These are phyloP conservation scores for Salarias fasciatus DNA, from an alignment of 2,797 vertebrate genomes.

Conservation along the genomic window DNA sequence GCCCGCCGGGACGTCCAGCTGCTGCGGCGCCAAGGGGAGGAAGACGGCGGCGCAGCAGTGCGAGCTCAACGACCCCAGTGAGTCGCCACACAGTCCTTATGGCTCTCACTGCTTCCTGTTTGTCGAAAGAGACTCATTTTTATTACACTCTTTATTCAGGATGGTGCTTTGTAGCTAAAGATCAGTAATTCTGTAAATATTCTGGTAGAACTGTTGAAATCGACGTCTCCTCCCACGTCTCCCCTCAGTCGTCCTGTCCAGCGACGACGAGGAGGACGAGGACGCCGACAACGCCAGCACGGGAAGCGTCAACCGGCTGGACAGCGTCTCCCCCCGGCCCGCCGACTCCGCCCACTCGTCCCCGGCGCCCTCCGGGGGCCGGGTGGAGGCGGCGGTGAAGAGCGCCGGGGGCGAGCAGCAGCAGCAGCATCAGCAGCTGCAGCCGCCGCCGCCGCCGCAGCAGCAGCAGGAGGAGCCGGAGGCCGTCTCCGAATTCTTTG, in stretches of 20 bases:
- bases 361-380: constrained; percentile 89
- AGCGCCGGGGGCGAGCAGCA: constrained; percentile 84
- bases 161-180: too few relatives aligned
- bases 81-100: constrained; percentile 58
- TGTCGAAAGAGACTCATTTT: too few relatives aligned
- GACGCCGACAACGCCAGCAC: constrained; percentile 87
- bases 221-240: too few relatives aligned
- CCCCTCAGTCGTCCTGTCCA: constrained; percentile 92
- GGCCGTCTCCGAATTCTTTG: constrained; percentile 72
- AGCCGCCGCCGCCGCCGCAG: too few relatives aligned
- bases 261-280: constrained; percentile 87
- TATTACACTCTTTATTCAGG: too few relatives aligned
- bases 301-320: constrained; percentile 86
- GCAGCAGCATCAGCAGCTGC: constrained; percentile 76
- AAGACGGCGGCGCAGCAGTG: constrained; percentile 74
- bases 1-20: constrained; percentile 75
- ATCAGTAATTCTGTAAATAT: too few relatives aligned
- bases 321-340: constrained; percentile 89
- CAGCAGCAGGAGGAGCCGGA: constrained; percentile 76
- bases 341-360: constrained; percentile 95
- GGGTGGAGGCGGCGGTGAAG: constrained; percentile 92
- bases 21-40: constrained; percentile 75
- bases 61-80: constrained; percentile 93
- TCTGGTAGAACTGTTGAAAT: too few relatives aligned
- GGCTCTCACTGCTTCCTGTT: too few relatives aligned